Base-by-base conservation (phyloP, 53 echinoderm and acorn worm species). In the Apostichopus leukothele region DNA sequence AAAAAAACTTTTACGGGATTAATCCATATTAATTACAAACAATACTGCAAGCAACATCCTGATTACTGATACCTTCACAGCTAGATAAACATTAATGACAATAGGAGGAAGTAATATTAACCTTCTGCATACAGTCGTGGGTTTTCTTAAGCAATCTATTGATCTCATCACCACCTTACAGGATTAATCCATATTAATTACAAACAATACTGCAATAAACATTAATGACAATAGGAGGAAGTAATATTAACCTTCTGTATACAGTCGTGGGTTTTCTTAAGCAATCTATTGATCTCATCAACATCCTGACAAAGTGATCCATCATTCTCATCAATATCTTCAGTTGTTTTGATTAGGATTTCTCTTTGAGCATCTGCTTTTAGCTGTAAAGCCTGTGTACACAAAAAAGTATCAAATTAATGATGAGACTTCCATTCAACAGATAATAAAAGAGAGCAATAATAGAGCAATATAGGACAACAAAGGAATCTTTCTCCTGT, bases 361-460 rank as follows among this genome's bases (percentile, higher is more conserved):
- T 90, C 75, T 50, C 60, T 86, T 20, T 90, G 90, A 11, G 51
- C 50, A 51, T 73, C 59, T 23, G 90, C 90, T 27, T 90, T 86
- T 14, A 86, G 55, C 18, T 57, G 63, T 19, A 90, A 74, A n/a
- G 50, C 90, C 90, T 90, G 39, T 39, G 39, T 39, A 39, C 3
- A 39, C 39, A 39, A 39, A 39, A 39, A 39, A 3, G 39, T 39
- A 39, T 39, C 39, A 39, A 39, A 39, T 39, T 39, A 39, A 39
- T 39, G 0, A 39, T 39, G 3, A 39, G 3, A 39, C 39, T 39
- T 39, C 39, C 3, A 39, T 39, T 39, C 39, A 39, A 39, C 39
- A 39, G 39, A 39, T 27, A 39, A 39, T 39, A 39, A 39, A 39
- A 39, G 39, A 39, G 39, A 39, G 39, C 39, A 39, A 39, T 3